Evolutionary conservation across 2,888 invertebrate species (phyloP).

Genomic region (Microctonus hyperodae): DNA sequence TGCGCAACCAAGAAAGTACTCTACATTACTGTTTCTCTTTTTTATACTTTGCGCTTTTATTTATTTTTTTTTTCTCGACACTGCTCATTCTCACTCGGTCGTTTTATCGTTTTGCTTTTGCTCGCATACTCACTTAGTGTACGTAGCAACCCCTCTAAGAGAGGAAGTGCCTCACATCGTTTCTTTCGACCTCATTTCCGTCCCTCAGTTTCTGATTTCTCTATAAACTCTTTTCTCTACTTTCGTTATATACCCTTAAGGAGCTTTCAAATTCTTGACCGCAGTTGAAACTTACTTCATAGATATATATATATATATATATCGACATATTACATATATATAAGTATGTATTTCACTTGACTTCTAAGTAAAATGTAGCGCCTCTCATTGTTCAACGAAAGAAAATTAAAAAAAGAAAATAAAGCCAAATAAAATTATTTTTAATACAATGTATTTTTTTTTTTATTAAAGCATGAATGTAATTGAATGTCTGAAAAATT

Average conservation of each 20-base stretch:
- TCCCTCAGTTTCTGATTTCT: conserved; percentile 26
- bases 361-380: background rate
- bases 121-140: background rate
- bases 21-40: conserved; percentile 6
- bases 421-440: background rate
- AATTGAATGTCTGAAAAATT: background rate
- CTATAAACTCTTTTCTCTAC: background rate
- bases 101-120: conserved; percentile 21
- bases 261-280: conserved; percentile 27
- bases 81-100: background rate
- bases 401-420: background rate
- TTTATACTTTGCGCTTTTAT: conserved; percentile 6
- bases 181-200: conserved; percentile 28
- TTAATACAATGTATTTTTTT: background rate
- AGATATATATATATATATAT: background rate
- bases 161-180: conserved; percentile 17
- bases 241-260: conserved; percentile 19
- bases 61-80: conserved; percentile 23
- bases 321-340: background rate
- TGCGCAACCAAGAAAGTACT: conserved; percentile 18
- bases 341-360: background rate
- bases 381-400: background rate
- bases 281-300: conserved; percentile 7
- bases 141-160: conserved; percentile 11
- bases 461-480: background rate